These are phyloP conservation scores for Palythoa heliodiscus DNA, from an alignment of 92 coral and sea anemone species.

Conservation along the genomic window DNA sequence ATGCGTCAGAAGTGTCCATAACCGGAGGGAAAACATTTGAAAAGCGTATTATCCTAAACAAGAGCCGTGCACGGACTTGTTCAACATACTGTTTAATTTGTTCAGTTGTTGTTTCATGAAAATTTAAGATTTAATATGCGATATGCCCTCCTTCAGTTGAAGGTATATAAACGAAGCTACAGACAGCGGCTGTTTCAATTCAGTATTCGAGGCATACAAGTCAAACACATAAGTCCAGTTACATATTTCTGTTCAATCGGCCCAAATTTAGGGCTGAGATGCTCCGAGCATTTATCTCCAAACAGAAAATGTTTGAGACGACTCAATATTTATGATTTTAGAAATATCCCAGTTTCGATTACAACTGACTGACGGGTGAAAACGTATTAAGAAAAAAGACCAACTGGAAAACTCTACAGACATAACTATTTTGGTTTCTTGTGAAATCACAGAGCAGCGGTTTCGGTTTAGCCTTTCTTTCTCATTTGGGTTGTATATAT, in stretches of 20 bases:
- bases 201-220: not conserved
- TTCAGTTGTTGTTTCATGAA: no score
- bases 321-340: slow-evolving; percentile 1
- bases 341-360: not conserved
- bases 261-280: not conserved
- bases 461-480: no score
- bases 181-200: not conserved
- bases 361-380: not conserved
- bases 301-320: not conserved
- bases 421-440: not conserved
- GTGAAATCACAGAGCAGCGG: not conserved
- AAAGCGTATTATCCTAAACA: no score
- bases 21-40: no score
- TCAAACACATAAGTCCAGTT: not conserved
- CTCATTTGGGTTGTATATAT: no score
- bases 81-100: no score
- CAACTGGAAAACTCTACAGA: not conserved
- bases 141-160: no score
- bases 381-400: not conserved
- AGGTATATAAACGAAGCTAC: no score
- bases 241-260: not conserved
- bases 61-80: no score
- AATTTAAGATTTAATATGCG: no score
- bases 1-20: no score
- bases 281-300: not conserved